Evolutionary conservation across 2,888 invertebrate genomes (phyloP), one percentile per base, ranked within the genome.

Genomic region (Amphipoea oculea): DNA sequence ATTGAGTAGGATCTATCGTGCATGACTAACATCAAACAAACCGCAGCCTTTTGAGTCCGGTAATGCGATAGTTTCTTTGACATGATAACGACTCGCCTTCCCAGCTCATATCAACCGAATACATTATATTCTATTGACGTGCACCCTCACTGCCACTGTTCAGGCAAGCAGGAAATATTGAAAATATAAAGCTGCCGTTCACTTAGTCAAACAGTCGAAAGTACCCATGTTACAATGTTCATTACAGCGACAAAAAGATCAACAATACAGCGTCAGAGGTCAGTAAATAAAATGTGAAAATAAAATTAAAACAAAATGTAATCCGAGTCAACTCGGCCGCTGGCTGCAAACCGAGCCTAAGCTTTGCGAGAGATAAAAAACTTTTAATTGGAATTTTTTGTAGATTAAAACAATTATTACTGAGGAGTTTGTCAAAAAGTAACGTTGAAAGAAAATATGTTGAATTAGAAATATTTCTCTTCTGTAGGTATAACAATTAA

Each of bases 41-140:
- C 95, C 94, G 92, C 93, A 91, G 93, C 93, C 96, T 96, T 93
- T 96, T 96, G 96, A 96, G 94, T 94, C 93, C 92, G 90, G 95
- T 95, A 95, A 96, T 93, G 91, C 94, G 96, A 96, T 96, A 96
- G 96, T 95, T 96, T 95, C 96, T 96, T 96, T 96, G 96, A 96
- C 94, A 96, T 96, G 96, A 95, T 96, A 96, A 96, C 96, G 95
- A 96, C 90, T 92, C 91, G 93, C 92, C 93, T 92, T 91, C 90
- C 91, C 83, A 79, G 90, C 93, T 94, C 92, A 94, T 94, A 94
- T 94, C 94, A 91, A 92, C 93, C 92, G 95, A 95, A 96, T 96
- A 96, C 92, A 96, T 96, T 94, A 95, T 94, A 93, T 93, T 93
- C 87, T 92, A 94, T 92, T 92, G 94, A 92, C 91, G 91, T 90